phyloP scores from a whole-genome alignment of 2,113 vertebrate species.

The Neolamprologus tretocephalus region DNA sequence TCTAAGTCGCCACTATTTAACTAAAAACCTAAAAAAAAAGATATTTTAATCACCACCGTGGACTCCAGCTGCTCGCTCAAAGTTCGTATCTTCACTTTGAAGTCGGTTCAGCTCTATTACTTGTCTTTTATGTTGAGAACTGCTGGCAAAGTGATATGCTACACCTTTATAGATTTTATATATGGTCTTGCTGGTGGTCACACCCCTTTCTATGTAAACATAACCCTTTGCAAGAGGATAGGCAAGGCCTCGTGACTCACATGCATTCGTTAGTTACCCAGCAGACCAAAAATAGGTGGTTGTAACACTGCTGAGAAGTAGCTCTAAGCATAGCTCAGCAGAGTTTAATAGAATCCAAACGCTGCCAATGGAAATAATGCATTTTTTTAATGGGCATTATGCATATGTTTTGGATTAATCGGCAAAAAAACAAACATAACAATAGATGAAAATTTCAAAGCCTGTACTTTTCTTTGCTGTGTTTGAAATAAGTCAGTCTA shows the following conservation, averaged over 20 bases:
- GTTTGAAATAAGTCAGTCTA: not conserved
- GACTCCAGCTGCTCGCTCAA: not conserved
- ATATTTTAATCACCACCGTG: not conserved
- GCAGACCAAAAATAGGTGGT: slow-evolving; percentile 24
- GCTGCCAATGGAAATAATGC: not conserved
- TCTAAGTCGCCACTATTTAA: not conserved
- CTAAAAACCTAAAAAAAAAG: not conserved
- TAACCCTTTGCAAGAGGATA: not conserved
- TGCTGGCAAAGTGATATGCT: not conserved
- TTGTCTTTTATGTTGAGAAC: not conserved
- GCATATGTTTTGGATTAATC: not conserved
- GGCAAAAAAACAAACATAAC: not conserved
- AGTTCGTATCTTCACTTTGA: not conserved
- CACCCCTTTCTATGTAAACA: slow-evolving; percentile 7
- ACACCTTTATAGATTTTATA: not conserved
- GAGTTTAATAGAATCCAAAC: not conserved
- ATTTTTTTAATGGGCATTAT: not conserved
- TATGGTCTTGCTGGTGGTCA: not conserved
- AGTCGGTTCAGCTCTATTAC: not conserved
- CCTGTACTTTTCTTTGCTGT: not conserved
- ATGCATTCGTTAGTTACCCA: slow-evolving; percentile 1
- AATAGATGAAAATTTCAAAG: not conserved
- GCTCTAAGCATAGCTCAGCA: slow-evolving; percentile 2
- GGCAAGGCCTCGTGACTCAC: slow-evolving; percentile 15
- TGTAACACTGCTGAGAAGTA: slow-evolving; percentile 2